These are phyloP conservation scores for Meda fulgida DNA, from an alignment of 2,797 vertebrate species.

Conservation along the genomic window DNA sequence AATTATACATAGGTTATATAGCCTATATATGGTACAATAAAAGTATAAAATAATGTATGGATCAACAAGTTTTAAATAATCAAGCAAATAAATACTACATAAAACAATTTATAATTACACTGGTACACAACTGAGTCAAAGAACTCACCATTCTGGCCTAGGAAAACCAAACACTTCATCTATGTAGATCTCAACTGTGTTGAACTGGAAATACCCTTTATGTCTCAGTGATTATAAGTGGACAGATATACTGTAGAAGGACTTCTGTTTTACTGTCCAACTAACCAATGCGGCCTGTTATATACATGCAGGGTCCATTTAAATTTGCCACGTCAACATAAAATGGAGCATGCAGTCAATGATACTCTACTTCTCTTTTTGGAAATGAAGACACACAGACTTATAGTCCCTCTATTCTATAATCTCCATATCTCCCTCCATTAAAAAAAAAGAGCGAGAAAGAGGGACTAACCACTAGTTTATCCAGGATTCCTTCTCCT, in stretches of 20 bases:
- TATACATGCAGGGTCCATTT: constrained; percentile 67
- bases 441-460: constrained; percentile 63
- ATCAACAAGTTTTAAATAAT: background rate
- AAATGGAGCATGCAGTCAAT: constrained; percentile 36
- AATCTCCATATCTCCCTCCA: constrained; percentile 70
- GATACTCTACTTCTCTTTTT: constrained; percentile 79
- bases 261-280: constrained; percentile 62
- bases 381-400: constrained; percentile 67
- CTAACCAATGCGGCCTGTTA: constrained; percentile 55
- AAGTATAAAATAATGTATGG: background rate
- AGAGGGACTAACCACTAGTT: constrained; percentile 63
- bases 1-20: background rate
- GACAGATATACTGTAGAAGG: constrained; percentile 71
- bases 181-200: constrained; percentile 50
- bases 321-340: constrained; percentile 73
- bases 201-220: constrained; percentile 10
- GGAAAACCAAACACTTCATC: constrained; percentile 45
- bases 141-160: constrained; percentile 86
- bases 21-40: background rate
- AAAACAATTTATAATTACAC: background rate
- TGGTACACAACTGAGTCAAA: background rate
- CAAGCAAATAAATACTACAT: background rate
- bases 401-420: constrained; percentile 59
- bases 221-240: constrained; percentile 42
- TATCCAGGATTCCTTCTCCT: constrained; percentile 65